Evolutionary conservation across 2,113 vertebrate species (phyloP).

Genomic region (Mormyrus lacerda): DNA sequence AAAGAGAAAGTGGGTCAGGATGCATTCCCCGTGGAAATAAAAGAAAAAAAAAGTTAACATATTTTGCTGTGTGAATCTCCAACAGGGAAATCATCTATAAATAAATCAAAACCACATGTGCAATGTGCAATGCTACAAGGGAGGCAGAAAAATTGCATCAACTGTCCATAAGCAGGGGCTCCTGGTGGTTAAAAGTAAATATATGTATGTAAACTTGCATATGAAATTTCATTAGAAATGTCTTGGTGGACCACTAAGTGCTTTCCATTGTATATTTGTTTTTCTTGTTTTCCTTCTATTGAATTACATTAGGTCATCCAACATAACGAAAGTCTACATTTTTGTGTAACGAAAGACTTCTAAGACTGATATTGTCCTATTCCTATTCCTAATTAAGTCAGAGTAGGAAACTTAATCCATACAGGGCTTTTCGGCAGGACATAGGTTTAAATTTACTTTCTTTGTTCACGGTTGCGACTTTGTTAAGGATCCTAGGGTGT

Average conservation of each 20-base stretch:
- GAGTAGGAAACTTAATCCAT: background rate
- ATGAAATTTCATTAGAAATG: background rate
- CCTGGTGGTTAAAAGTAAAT: background rate
- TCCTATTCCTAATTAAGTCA: background rate
- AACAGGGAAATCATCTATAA: constrained; percentile 71
- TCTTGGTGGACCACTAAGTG: background rate
- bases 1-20: constrained; percentile 15
- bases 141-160: background rate
- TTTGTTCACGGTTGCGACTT: background rate
- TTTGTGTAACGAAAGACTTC: too few relatives aligned
- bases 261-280: background rate
- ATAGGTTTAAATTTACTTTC: background rate
- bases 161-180: background rate
- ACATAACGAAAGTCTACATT: background rate
- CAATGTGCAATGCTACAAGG: background rate
- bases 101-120: constrained; percentile 56
- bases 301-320: background rate
- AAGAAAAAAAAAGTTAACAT: constrained; percentile 50
- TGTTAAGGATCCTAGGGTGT: background rate
- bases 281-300: background rate
- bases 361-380: background rate
- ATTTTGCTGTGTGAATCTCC: constrained; percentile 48
- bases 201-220: background rate
- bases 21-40: constrained; percentile 19
- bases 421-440: background rate